Evolutionary conservation across 2,888 invertebrate genomes (phyloP).

Genomic region (Aporophyla lueneburgensis): DNA sequence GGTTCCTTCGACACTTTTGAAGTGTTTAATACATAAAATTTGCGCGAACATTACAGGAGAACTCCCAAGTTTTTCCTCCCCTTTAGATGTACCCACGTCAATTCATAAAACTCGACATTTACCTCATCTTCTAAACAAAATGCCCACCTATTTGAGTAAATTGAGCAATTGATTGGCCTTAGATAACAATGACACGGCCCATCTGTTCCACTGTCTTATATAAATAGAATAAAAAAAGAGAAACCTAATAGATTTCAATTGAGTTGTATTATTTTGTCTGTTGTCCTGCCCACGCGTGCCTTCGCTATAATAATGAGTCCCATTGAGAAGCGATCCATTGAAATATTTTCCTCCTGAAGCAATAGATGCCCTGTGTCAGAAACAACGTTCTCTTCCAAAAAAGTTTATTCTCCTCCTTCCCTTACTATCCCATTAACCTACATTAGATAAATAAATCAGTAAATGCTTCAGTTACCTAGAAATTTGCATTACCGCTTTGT

Average conservation of each 20-base stretch:
- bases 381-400: not conserved
- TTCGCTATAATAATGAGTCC: conserved; percentile 48
- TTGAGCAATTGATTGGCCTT: conserved; percentile 30
- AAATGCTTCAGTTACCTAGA: not conserved
- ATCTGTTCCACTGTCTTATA: conserved; percentile 12
- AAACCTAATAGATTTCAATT: conserved; percentile 31
- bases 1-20: too few relatives aligned
- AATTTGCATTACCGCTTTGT: not conserved
- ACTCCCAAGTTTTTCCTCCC: not conserved
- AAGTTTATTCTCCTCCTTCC: not conserved
- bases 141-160: not conserved
- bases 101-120: not conserved
- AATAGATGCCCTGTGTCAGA: conserved; percentile 8
- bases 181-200: conserved; percentile 5
- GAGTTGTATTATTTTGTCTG: conserved; percentile 35
- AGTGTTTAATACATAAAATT: not conserved
- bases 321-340: conserved; percentile 9
- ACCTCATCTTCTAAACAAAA: not conserved
- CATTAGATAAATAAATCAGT: not conserved
- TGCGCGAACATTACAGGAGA: not conserved
- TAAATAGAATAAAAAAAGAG: conserved; percentile 38
- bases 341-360: not conserved
- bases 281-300: conserved; percentile 29
- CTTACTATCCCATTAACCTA: not conserved
- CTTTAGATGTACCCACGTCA: not conserved